Percentiles rank a stretch among this genome's conserved stretches.
Evolutionary conservation across 2,797 vertebrate genomes (phyloP).

Genomic region (Megaceryle alcyon): DNA sequence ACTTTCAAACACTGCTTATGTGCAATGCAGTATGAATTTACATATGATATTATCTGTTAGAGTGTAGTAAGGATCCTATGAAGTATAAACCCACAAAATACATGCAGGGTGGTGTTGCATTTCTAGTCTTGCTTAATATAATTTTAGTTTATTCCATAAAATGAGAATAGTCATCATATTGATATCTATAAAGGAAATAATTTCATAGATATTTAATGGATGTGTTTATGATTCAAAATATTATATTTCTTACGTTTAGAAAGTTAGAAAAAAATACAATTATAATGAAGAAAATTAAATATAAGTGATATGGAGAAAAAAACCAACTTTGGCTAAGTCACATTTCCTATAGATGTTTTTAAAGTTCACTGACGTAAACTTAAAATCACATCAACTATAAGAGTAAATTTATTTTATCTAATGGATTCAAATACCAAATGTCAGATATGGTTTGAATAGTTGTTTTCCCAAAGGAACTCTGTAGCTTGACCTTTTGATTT

Average conservation of each 20-base stretch:
- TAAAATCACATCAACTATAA: background rate
- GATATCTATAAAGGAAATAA: background rate
- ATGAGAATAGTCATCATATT: background rate
- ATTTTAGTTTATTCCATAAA: background rate
- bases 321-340: background rate
- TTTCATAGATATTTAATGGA: background rate
- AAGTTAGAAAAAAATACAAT: background rate
- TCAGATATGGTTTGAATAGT: constrained; percentile 9
- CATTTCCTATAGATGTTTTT: background rate
- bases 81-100: background rate
- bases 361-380: background rate
- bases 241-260: background rate
- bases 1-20: background rate
- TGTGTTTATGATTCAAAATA: background rate
- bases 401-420: background rate
- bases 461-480: constrained; percentile 8
- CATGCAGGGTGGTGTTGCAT: background rate
- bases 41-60: background rate
- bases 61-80: background rate
- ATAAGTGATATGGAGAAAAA: background rate
- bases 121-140: background rate
- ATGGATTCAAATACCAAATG: background rate
- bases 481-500: constrained; percentile 28
- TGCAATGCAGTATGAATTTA: background rate
- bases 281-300: background rate